phyloP scores from a whole-genome alignment of 2,113 vertebrate species.

The Tachuris rubrigastra region DNA sequence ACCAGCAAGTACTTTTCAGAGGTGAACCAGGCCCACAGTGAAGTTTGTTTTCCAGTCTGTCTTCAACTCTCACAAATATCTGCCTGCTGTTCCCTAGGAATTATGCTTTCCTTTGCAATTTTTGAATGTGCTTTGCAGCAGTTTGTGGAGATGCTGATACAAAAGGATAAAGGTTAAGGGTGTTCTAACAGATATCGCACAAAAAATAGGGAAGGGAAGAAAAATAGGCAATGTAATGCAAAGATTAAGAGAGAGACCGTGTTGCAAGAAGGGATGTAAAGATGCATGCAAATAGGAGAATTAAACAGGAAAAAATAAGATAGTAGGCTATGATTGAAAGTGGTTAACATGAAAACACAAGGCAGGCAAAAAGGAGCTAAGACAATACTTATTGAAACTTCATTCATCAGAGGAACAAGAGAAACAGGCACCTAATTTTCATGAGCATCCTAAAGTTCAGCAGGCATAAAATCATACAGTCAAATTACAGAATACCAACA shows the following conservation, averaged over 20 bases:
- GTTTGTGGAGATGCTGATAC: slow-evolving; percentile 17
- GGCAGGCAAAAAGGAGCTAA: slow-evolving; percentile 12
- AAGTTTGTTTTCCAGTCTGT: neutral
- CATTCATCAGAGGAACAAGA: slow-evolving; percentile 50
- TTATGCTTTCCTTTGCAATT: slow-evolving; percentile 14
- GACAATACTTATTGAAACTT: slow-evolving; percentile 63
- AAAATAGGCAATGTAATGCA: neutral
- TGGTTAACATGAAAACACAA: slow-evolving; percentile 19
- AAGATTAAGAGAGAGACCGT: neutral
- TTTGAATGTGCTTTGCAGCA: neutral
- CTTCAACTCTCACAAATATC: neutral
- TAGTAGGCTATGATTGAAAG: slow-evolving; percentile 31
- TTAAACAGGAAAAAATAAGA: slow-evolving; percentile 2
- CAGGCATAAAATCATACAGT: slow-evolving; percentile 69
- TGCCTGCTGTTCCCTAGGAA: neutral
- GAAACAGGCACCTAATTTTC: slow-evolving; percentile 61
- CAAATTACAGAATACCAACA: slow-evolving; percentile 70
- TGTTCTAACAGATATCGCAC: neutral
- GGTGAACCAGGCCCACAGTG: neutral
- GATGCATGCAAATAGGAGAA: slow-evolving; percentile 17
- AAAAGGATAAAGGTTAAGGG: slow-evolving; percentile 11
- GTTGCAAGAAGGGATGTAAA: slow-evolving; percentile 9
- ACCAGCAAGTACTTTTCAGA: neutral
- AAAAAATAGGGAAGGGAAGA: neutral
- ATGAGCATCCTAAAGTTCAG: slow-evolving; percentile 58